Evolutionary conservation across 1,140 invertebrate genomes (phyloP).

Genomic region (Drosophila albomicans): DNA sequence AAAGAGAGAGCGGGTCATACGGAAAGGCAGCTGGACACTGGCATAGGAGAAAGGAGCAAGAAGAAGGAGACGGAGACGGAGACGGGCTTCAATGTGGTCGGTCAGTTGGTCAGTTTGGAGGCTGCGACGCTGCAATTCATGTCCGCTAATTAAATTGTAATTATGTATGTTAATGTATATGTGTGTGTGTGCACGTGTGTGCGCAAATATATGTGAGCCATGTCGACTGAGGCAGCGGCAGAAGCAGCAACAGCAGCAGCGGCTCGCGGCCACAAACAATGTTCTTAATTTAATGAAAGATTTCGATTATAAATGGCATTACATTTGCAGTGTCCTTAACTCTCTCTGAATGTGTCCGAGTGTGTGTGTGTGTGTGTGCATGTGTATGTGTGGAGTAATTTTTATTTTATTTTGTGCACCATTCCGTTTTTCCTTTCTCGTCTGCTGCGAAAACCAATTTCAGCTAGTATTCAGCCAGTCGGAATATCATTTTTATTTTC

Average conservation of each 20-base stretch:
- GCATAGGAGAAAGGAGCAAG: neutral
- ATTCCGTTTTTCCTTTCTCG: neutral
- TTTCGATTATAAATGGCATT: conserved; percentile 80
- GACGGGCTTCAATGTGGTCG: conserved; percentile 26
- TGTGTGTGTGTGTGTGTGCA: neutral
- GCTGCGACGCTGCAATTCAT: conserved; percentile 73
- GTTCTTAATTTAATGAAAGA: conserved; percentile 82
- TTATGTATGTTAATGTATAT: conserved; percentile 76
- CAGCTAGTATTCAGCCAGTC: conserved; percentile 37
- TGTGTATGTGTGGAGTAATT: conserved; percentile 22
- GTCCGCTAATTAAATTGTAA: conserved; percentile 81
- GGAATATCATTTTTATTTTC: conserved; percentile 27
- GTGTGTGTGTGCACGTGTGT: neutral
- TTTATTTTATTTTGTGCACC: conserved; percentile 32
- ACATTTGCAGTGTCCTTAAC: conserved; percentile 59
- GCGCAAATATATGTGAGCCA: conserved; percentile 24
- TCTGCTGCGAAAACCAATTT: conserved; percentile 33
- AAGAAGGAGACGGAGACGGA: neutral
- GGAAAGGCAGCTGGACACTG: conserved; percentile 8
- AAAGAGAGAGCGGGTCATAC: neutral
- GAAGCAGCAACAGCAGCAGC: neutral
- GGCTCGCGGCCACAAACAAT: conserved; percentile 63
- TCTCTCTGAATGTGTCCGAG: neutral
- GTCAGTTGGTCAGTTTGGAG: conserved; percentile 40
- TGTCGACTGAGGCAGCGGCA: conserved; percentile 13